phyloP scores from a whole-genome alignment of 2,113 vertebrate species.

The human (Homo sapiens) region DNA sequence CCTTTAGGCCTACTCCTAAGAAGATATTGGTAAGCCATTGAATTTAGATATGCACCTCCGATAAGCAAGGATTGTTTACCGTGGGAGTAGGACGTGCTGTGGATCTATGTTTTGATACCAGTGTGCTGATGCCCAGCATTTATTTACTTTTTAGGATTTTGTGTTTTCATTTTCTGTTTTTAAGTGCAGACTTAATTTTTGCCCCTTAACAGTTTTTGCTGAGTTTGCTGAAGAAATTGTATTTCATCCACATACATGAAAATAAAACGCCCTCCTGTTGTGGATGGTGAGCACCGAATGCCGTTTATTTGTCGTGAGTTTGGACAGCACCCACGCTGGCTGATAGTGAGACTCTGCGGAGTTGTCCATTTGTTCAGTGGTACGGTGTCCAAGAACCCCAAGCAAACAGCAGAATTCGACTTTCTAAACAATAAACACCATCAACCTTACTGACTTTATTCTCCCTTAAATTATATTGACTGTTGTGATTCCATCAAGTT shows the following conservation, averaged over 20 bases:
- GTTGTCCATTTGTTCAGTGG: conserved; percentile 68
- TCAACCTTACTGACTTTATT: too few relatives aligned
- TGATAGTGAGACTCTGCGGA: conserved; percentile 65
- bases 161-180: conserved; percentile 73
- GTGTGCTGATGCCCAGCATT: conserved; percentile 43
- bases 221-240: conserved; percentile 73
- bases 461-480: too few relatives aligned
- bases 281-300: conserved; percentile 76
- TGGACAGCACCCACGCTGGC: conserved; percentile 69
- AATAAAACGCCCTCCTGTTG: conserved; percentile 78
- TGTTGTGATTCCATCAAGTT: too few relatives aligned
- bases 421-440: too few relatives aligned
- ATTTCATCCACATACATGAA: conserved; percentile 72
- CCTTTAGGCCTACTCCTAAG: too few relatives aligned
- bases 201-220: conserved; percentile 68
- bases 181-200: conserved; percentile 79
- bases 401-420: conserved; percentile 76
- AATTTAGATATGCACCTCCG: too few relatives aligned
- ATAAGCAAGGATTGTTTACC: too few relatives aligned
- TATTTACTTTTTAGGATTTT: conserved; percentile 77
- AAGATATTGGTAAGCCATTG: too few relatives aligned
- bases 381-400: conserved; percentile 83
- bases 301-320: conserved; percentile 31
- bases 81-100: conserved; percentile 70
- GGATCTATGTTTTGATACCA: neutral